A percentile compares a stretch with the other conserved stretches of the same genome.
phyloP scores from a whole-genome alignment of 2,888 invertebrate genomes.

The Tetanocera ferruginea region DNA sequence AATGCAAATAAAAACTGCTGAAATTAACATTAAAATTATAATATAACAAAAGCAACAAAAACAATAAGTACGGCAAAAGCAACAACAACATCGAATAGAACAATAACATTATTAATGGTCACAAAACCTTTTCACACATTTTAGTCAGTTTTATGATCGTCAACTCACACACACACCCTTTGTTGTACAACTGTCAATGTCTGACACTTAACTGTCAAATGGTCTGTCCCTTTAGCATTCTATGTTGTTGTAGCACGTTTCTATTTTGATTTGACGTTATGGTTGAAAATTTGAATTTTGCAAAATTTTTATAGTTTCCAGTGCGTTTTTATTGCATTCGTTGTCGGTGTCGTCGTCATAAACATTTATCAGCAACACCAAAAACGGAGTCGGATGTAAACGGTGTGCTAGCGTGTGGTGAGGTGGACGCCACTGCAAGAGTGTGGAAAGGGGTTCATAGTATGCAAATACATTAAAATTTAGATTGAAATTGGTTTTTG shows the following conservation, averaged over 20 bases:
- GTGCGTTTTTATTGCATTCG: conserved; percentile 37
- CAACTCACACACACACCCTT: neutral
- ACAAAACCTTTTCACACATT: conserved; percentile 36
- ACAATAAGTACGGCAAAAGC: neutral
- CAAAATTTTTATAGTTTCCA: conserved; percentile 38
- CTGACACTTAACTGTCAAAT: neutral
- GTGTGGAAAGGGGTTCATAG: conserved; percentile 8
- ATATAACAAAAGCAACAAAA: conserved; percentile 18
- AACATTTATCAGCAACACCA: conserved; percentile 26
- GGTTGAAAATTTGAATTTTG: conserved; percentile 34
- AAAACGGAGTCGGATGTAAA: conserved; percentile 28
- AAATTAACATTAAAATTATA: conserved; percentile 26
- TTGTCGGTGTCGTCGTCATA: conserved; percentile 12
- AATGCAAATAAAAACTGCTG: conserved; percentile 23
- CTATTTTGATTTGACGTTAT: neutral
- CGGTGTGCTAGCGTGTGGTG: neutral
- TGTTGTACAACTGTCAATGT: neutral
- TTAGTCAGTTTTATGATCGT: conserved; percentile 27
- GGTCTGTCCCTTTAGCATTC: neutral
- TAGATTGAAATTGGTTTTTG: conserved; percentile 32
- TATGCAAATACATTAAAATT: conserved; percentile 23
- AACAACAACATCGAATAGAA: neutral
- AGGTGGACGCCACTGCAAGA: neutral
- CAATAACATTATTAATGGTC: neutral
- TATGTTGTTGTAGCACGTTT: neutral